Evolutionary conservation across 2,113 vertebrate species (phyloP).

Genomic region (Chelonoidis abingdonii): DNA sequence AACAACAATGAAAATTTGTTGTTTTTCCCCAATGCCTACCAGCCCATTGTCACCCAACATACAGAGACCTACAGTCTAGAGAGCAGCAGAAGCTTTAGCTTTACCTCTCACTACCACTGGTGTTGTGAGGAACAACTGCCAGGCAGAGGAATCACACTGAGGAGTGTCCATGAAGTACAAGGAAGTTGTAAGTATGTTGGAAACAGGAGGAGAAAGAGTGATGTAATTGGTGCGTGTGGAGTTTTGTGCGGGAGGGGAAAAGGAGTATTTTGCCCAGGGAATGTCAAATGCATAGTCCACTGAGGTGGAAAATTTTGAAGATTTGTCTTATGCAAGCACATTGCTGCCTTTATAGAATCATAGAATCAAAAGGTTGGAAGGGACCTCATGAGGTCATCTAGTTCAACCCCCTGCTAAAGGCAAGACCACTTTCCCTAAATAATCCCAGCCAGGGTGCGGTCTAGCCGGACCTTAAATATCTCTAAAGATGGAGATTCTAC

Average conservation of each 20-base stretch:
- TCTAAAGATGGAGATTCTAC: too few species aligned
- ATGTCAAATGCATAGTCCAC: background rate
- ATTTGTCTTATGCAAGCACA: background rate
- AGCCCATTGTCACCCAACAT: background rate
- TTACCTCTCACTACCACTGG: background rate
- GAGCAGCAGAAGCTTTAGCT: background rate
- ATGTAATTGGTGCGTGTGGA: background rate
- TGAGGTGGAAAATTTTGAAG: background rate
- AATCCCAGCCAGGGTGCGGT: too few species aligned
- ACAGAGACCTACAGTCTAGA: too few species aligned
- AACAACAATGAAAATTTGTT: too few species aligned
- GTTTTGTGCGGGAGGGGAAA: background rate
- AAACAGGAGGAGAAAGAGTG: background rate
- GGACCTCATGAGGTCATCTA: too few species aligned
- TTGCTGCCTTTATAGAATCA: background rate
- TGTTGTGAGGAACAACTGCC: background rate
- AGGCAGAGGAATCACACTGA: background rate
- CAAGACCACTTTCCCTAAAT: too few species aligned
- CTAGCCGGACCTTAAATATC: too few species aligned
- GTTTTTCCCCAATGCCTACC: background rate
- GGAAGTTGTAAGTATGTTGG: background rate
- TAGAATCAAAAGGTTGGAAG: too few species aligned
- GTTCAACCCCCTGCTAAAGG: too few species aligned
- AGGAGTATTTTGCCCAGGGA: background rate
- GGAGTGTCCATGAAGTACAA: background rate